A percentile compares a stretch with the other conserved stretches of the same genome.
Conservation (phyloP, 2,113 vertebrate genomes). For the Conger conger region DNA sequence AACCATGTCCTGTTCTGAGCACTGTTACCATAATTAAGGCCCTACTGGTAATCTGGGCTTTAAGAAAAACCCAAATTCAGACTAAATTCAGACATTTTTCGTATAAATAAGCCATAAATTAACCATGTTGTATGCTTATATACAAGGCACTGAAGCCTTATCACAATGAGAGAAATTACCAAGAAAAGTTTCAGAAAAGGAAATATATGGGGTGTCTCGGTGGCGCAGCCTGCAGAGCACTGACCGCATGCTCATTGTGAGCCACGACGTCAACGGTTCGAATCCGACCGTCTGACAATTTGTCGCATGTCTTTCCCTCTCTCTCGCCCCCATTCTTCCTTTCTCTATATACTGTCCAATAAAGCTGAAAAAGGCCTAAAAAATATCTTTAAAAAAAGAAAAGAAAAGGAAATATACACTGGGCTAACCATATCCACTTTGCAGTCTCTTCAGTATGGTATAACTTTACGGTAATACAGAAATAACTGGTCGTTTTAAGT, state of each 20-base stretch:
- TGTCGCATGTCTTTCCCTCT: too few species aligned
- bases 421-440: not conserved
- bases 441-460: not conserved
- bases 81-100: not conserved
- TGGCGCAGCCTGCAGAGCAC: too few species aligned
- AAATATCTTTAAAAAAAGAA: too few species aligned
- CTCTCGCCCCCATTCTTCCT: too few species aligned
- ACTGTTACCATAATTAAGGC: slow-evolving; percentile 23
- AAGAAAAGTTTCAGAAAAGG: not conserved
- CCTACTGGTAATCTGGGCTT: not conserved
- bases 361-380: too few species aligned
- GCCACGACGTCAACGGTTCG: too few species aligned
- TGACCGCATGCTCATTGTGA: too few species aligned
- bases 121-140: not conserved
- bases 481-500: not conserved
- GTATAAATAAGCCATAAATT: not conserved
- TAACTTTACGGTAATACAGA: not conserved
- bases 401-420: not conserved
- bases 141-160: not conserved
- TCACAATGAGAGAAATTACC: not conserved
- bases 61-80: not conserved
- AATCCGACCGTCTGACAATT: too few species aligned
- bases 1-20: not conserved
- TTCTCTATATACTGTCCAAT: too few species aligned
- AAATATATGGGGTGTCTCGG: too few species aligned